Base-by-base conservation (phyloP, 2,113 vertebrate genomes). In the Pyxicephalus adspersus region DNA sequence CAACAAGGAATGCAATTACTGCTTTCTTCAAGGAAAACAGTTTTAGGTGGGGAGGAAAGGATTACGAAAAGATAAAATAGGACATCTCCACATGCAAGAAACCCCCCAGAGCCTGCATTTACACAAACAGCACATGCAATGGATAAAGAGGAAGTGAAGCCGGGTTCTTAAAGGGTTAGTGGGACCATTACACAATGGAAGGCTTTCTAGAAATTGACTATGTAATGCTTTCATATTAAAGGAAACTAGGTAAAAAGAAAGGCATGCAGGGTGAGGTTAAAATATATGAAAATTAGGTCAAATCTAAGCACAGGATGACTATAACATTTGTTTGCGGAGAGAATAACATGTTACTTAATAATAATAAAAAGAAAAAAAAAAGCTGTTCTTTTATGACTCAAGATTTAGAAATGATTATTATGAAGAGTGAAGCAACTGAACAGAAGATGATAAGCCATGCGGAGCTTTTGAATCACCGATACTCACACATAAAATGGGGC, bases 401-500 rank as follows among this genome's bases (percentile, higher is more conserved):
- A 93, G 84, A 88, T 88, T 83, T 85, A 73, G 84, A 81, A 86
- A 80, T 19, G 77, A 83, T 88, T 76, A 84, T 89, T 85, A 89
- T 77, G 83, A 89, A 90, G 86, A 88, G 92, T 85, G 85, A 87
- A 86, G 85, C 87, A 84, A 84, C 86, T 90, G 89, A 86, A 93
- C 86, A 91, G 87, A 92, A 92, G 68, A 92, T 88, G 90, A 2
- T 89, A 84, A 90, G 85, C 80, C 87, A 87, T 89, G 89, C 92
- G 83, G 86, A 89, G 89, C 86, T 88, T 94, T 90, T 90, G 90
- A 90, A 94, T 94, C 66, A 91, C 92, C 89, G 83, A 95, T 98
- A 98, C 96, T 98, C 95, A 98, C 96, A 98, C 95, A 96, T 94
- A 95, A 95, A 94, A 95, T 83, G 95, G 94, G 94, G 93, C 95